Base-by-base conservation (phyloP, 2,113 vertebrate genomes). In the Alethe castanea region DNA sequence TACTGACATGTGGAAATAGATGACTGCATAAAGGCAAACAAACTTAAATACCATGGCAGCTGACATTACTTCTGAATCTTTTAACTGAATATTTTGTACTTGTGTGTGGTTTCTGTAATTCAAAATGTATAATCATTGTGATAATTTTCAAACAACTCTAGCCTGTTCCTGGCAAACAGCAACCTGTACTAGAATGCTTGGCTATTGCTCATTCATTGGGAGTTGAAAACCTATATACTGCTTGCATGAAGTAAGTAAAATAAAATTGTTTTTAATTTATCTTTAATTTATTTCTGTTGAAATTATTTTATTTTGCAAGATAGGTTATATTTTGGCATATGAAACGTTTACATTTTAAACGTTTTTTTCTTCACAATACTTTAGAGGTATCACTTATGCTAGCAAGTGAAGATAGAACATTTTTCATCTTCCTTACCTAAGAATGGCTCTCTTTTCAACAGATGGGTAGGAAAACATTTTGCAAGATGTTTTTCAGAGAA, bases 401-500 rank as follows among this genome's bases (percentile, higher is more conserved):
- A 94, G 50, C 77, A 70, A 78, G 16, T 87, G 36, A 92, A 81
- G 28, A 47, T 72, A 54, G 11, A 91, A 85, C 5, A 26, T 50
- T 79, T 95, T 88, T 44, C 48, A 18, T 92, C 28, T 87, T 79
- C 62, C 50, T 95, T 90, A 96, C 42, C 85, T 96, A 91, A 96
- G 45, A 62, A 71, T 83, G 64, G 35, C 44, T 94, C 19, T 88
- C 94, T 95, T 95, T 94, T 95, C 83, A 95, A 97, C 96, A 99
- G 99, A 90, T 99, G 98, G 98, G 97, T 99, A 83, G 98, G 98
- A 95, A 99, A 99, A 86, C 98, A 99, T 97, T 99, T 98, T 97
- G 98, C 98, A 96, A 99, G 98, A 92, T 98, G 98, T 91, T 99
- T 99, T 98, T 99, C 98, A 79, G 99, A 99, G 73, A 98, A 98